Evolutionary conservation across 2,113 vertebrate species (phyloP), one percentile per base, ranked within the genome.

Genomic region (Montifringilla adamsi): DNA sequence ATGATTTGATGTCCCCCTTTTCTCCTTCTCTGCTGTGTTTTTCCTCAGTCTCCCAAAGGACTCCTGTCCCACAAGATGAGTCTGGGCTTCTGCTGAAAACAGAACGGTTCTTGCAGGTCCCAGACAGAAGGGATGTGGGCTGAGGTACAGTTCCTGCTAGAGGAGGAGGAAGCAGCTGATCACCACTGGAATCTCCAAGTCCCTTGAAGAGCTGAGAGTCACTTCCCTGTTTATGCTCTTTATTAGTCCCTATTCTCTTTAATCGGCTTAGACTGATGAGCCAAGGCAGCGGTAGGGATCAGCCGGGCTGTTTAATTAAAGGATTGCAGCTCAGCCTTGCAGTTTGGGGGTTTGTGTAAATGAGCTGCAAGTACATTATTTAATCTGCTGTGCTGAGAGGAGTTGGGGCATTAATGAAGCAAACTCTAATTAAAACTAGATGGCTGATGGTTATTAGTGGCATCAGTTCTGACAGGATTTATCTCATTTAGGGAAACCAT

Each of bases 361-460:
- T 93, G 94, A 92, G 91, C 85, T 95, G 90, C 94, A 93, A 95
- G 94, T 81, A 87, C 93, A 90, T 96, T 95, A 97, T 94, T 97
- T 96, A 97, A 97, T 97, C 96, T 95, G 60, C 91, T 70, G 84
- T 11, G 2, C 63, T 69, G 95, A 97, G 94, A 97, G 82, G 94
- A 97, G 96, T 84, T 84, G 81, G 87, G 89, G 80, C 95, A 95
- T 96, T 97, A 97, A 97, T 97, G 97, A 97, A 97, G 96, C 95
- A 97, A 97, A 95, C 94, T 96, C 96, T 97, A 97, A 97, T 97
- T 97, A 97, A 97, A 97, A 97, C 97, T 97, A 97, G 96, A 93
- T 7, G 53, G 90, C 83, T 97, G 95, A 95, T 80, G 78, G 95
- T 97, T 97, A 97, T 97, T 97, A 97, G 93, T 89, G 79, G 89